Evolutionary conservation across 1,140 invertebrate species (phyloP), one percentile per base, ranked within the genome.

Genomic region (Aphaenogaster ashmeadi): DNA sequence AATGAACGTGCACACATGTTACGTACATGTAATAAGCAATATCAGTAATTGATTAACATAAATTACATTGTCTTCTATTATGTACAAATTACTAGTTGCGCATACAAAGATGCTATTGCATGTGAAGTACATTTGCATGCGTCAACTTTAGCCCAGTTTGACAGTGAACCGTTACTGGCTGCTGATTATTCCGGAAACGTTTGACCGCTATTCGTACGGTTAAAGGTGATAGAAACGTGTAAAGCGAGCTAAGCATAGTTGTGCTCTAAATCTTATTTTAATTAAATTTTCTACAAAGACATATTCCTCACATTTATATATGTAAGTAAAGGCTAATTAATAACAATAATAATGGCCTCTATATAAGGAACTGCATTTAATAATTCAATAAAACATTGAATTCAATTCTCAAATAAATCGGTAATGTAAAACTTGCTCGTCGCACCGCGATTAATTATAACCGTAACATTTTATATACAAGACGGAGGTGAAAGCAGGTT

Each of bases 151-250:
- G 77, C 62, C 50, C 50, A 64, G 74, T 89, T 90, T 54, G 85
- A 86, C 89, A 89, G 54, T 85, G 56, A 93, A 94, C 93, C 93
- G 93, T 94, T 94, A 94, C 33, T 56, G 36, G 78, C 78, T 64
- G 33, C 56, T 87, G 67, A 81, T 92, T 94, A 94, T 94, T 94
- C 93, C 80, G 90, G 38, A 27, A 66, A 89, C 93, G 91, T 94
- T 86, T 66, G 77, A 86, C 90, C 79, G 80, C 83, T 84, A 91
- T 92, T 90, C 86, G 87, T 87, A 90, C 75, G 86, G 87, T 83
- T 77, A 84, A 58, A 58, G 58, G 56, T 21, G 66, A 86, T 60
- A 60, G 62, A 52, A 60, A 81, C 21, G 33, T 69, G 54, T 64
- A 44, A 36, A 52, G 86, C 54, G 58, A 71, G 38, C 52, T 78